A percentile compares a stretch with the other conserved stretches of the same genome.
These are phyloP conservation scores for Volucella bombylans DNA, from an alignment of 2,888 invertebrate species.

Conservation along the genomic window DNA sequence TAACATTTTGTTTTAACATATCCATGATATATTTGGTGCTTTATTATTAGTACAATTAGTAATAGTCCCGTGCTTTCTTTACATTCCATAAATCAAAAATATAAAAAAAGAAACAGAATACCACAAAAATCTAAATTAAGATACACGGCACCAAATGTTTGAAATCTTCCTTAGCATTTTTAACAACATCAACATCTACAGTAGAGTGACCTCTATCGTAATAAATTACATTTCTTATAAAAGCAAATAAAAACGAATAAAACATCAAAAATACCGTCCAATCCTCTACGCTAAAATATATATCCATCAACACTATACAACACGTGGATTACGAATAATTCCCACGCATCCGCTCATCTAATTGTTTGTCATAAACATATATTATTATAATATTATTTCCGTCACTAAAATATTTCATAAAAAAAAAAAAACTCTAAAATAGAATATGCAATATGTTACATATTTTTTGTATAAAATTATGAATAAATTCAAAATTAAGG, in stretches of 20 bases:
- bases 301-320: conserved; percentile 2
- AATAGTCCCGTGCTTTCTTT: background rate
- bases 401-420: conserved; percentile 7
- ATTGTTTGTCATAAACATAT: conserved; percentile 26
- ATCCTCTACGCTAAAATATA: background rate
- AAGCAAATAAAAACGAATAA: background rate
- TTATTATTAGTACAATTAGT: no score
- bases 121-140: background rate
- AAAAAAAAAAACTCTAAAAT: background rate
- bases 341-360: conserved; percentile 22
- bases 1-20: conserved; percentile 27
- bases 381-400: background rate
- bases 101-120: background rate
- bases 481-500: conserved; percentile 18
- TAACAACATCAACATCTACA: background rate
- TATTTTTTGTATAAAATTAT: background rate
- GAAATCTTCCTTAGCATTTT: conserved; percentile 1
- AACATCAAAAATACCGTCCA: background rate
- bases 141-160: no score
- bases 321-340: conserved; percentile 7
- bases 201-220: conserved; percentile 6
- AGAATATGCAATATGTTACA: background rate
- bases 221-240: conserved; percentile 7
- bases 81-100: background rate
- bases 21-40: background rate